These are phyloP conservation scores for Merops nubicus DNA, from an alignment of 2,113 vertebrate genomes.

Conservation along the genomic window DNA sequence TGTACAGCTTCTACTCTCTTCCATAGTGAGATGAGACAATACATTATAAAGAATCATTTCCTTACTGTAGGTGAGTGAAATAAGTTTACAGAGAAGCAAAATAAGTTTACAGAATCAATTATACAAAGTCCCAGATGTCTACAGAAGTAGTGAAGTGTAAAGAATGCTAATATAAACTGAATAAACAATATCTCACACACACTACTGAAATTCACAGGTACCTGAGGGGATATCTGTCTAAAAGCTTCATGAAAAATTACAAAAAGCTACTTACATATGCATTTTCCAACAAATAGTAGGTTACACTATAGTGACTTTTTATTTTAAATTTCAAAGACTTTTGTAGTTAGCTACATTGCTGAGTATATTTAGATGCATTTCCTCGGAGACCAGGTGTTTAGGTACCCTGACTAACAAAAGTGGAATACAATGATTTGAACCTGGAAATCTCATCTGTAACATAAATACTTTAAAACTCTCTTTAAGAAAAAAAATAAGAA, in stretches of 20 bases:
- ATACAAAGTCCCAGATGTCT: not conserved
- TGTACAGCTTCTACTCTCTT: not conserved
- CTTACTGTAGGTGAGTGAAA: not conserved
- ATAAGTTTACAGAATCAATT: not conserved
- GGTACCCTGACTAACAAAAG: not conserved
- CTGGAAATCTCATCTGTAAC: not conserved
- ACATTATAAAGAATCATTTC: not conserved
- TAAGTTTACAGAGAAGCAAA: not conserved
- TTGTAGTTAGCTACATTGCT: not conserved
- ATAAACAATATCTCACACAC: not conserved
- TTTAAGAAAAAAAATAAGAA: not conserved
- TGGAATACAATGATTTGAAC: not conserved
- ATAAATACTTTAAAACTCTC: not conserved
- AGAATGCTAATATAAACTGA: constrained; percentile 5
- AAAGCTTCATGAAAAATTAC: not conserved
- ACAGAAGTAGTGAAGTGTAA: not conserved
- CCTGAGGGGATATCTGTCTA: not conserved
- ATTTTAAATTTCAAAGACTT: constrained; percentile 1
- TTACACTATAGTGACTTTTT: not conserved
- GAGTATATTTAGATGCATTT: not conserved
- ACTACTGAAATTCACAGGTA: not conserved
- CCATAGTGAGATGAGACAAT: not conserved
- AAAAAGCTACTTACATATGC: not conserved
- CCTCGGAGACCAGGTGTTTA: not conserved
- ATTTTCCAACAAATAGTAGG: not conserved